Conservation (phyloP, 2,888 invertebrate species). For the Nomada lathburiana region DNA sequence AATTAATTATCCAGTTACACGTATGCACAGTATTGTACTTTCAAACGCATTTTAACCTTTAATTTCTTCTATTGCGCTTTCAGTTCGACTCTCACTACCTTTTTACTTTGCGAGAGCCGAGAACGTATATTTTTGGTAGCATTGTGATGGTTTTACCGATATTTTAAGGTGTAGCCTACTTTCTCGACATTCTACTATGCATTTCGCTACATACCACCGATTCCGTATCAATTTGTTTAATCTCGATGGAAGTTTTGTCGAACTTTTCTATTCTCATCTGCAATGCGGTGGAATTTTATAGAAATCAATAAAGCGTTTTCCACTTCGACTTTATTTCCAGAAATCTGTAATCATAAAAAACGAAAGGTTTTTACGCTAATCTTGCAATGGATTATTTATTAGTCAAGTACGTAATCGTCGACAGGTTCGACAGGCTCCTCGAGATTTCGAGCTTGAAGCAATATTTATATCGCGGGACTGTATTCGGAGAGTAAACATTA, state of each 20-base stretch:
- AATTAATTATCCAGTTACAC: not conserved
- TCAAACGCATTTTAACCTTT: not conserved
- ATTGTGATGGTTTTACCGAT: constrained; percentile 35
- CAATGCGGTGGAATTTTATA: constrained; percentile 29
- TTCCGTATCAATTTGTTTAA: constrained; percentile 12
- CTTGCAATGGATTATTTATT: not conserved
- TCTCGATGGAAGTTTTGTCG: constrained; percentile 2
- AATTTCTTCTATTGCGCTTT: not conserved
- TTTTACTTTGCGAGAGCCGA: constrained; percentile 41
- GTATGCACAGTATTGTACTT: not conserved
- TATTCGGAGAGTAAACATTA: constrained; percentile 1
- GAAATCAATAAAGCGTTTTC: constrained; percentile 6
- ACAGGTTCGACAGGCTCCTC: not conserved
- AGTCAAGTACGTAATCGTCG: not conserved
- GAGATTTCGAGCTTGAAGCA: not conserved
- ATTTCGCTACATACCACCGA: not conserved
- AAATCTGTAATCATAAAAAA: constrained; percentile 35
- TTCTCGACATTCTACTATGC: not conserved
- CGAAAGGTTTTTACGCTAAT: not conserved
- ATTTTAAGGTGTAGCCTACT: constrained; percentile 9
- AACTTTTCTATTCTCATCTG: constrained; percentile 40
- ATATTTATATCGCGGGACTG: not conserved
- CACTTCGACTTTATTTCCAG: not conserved
- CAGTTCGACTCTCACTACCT: constrained; percentile 47
- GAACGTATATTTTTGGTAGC: constrained; percentile 28